A percentile compares a stretch with the other conserved stretches of the same genome.
Conservation (phyloP, 2,113 vertebrate species). For the Chitala chitala region DNA sequence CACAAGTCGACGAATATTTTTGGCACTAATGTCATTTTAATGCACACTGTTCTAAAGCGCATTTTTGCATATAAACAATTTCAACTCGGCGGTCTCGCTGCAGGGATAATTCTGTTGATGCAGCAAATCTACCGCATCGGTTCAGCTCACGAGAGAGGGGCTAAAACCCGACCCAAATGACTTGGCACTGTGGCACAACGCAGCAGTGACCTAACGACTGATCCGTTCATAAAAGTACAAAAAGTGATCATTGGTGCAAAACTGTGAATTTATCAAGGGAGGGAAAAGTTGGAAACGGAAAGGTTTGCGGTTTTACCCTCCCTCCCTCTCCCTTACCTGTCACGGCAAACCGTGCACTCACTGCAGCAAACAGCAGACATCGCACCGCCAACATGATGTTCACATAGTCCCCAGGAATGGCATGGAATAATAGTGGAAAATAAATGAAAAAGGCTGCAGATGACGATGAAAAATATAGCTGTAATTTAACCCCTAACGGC, state of each 20-base stretch:
- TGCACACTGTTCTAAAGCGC: conserved; percentile 1
- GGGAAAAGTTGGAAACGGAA: conserved; percentile 11
- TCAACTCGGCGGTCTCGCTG: conserved; percentile 30
- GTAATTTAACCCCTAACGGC: conserved; percentile 26
- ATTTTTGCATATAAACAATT: conserved; percentile 3
- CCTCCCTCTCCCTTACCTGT: conserved; percentile 57
- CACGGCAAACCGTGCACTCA: conserved; percentile 53
- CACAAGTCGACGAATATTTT: conserved; percentile 1
- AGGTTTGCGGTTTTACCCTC: conserved; percentile 12
- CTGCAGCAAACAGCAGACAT: conserved; percentile 68
- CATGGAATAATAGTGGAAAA: conserved; percentile 22
- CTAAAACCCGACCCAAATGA: conserved; percentile 3
- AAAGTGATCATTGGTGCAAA: conserved; percentile 26
- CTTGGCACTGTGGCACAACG: background rate
- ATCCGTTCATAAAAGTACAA: background rate
- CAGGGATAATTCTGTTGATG: conserved; percentile 44
- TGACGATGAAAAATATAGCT: conserved; percentile 31
- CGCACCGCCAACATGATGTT: conserved; percentile 68
- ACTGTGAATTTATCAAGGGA: conserved; percentile 5
- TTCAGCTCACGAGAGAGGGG: background rate
- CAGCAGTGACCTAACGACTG: background rate
- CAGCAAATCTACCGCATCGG: conserved; percentile 39
- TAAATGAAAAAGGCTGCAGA: conserved; percentile 30
- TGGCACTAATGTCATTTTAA: background rate
- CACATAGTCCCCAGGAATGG: conserved; percentile 63